These are phyloP conservation scores for Palloptera scutellata DNA, from an alignment of 2,888 invertebrate species.

Conservation along the genomic window DNA sequence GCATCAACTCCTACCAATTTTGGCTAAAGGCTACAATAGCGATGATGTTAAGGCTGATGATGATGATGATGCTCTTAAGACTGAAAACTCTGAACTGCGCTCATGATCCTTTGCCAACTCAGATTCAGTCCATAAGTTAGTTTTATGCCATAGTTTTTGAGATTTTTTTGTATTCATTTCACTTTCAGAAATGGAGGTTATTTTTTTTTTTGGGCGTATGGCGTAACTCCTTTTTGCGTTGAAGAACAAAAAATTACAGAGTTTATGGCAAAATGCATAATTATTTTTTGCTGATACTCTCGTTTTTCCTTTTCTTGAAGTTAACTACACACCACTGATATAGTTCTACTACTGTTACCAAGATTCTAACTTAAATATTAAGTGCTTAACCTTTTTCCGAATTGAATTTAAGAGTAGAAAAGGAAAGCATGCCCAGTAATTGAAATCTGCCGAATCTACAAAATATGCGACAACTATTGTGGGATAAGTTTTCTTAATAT, in stretches of 20 bases:
- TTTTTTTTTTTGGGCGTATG: slow-evolving; percentile 23
- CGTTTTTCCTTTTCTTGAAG: slow-evolving; percentile 3
- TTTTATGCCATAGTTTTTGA: background rate
- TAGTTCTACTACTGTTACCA: too few relatives aligned
- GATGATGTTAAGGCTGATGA: slow-evolving; percentile 8
- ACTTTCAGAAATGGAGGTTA: background rate
- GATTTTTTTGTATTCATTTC: background rate
- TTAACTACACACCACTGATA: background rate
- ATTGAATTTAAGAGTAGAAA: too few relatives aligned
- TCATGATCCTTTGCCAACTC: slow-evolving; percentile 19
- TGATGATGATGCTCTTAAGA: background rate
- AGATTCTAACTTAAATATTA: too few relatives aligned
- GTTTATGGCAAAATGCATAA: slow-evolving; percentile 59
- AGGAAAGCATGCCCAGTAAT: too few relatives aligned
- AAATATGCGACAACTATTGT: too few relatives aligned
- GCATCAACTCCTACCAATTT: slow-evolving; percentile 64
- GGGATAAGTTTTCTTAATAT: too few relatives aligned
- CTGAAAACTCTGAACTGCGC: slow-evolving; percentile 23
- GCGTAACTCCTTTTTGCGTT: slow-evolving; percentile 13
- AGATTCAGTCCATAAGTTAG: slow-evolving; percentile 15
- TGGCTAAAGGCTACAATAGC: slow-evolving; percentile 46
- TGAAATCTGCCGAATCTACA: too few relatives aligned
- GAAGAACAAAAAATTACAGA: slow-evolving; percentile 31
- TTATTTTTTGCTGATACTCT: slow-evolving; percentile 49
- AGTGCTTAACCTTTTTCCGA: too few relatives aligned